phyloP scores from a whole-genome alignment of 2,888 invertebrate genomes.

The Rhabditophanes sp. region DNA sequence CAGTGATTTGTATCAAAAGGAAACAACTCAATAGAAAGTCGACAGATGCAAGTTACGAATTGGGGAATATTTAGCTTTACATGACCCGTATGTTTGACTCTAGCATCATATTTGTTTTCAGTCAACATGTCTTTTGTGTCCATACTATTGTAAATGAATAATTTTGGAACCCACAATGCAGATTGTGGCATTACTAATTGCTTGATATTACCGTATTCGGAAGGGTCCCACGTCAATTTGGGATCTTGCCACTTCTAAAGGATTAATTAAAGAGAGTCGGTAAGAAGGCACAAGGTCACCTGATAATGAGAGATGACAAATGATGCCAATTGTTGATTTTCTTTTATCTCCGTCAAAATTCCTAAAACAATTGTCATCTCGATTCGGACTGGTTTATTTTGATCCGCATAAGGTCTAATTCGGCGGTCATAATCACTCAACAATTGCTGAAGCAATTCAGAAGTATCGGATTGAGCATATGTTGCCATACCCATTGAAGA shows the following conservation, averaged over 20 bases:
- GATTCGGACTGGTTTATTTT: constrained; percentile 24
- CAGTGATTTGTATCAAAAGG: constrained; percentile 42
- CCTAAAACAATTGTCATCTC: constrained; percentile 39
- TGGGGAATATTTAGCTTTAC: constrained; percentile 38
- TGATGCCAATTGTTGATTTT: constrained; percentile 39
- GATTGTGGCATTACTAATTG: constrained; percentile 34
- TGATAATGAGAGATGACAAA: constrained; percentile 39
- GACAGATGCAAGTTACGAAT: constrained; percentile 23
- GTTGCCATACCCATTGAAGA: no score
- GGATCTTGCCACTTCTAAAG: constrained; percentile 30
- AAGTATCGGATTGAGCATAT: no score
- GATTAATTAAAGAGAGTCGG: not conserved
- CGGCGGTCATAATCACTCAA: constrained; percentile 28
- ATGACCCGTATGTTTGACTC: constrained; percentile 26
- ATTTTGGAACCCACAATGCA: constrained; percentile 34
- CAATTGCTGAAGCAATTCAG: constrained; percentile 17
- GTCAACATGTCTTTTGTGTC: constrained; percentile 39
- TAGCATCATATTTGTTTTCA: constrained; percentile 33
- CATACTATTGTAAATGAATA: constrained; percentile 42
- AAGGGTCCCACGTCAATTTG: constrained; percentile 26
- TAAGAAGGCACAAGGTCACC: constrained; percentile 6
- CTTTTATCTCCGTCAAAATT: constrained; percentile 38
- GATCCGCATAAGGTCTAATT: constrained; percentile 26
- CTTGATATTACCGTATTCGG: constrained; percentile 19
- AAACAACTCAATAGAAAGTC: constrained; percentile 22